Evolutionary conservation across 2,888 invertebrate species (phyloP), one percentile per base, ranked within the genome.

Genomic region (Conchocele bisecta): DNA sequence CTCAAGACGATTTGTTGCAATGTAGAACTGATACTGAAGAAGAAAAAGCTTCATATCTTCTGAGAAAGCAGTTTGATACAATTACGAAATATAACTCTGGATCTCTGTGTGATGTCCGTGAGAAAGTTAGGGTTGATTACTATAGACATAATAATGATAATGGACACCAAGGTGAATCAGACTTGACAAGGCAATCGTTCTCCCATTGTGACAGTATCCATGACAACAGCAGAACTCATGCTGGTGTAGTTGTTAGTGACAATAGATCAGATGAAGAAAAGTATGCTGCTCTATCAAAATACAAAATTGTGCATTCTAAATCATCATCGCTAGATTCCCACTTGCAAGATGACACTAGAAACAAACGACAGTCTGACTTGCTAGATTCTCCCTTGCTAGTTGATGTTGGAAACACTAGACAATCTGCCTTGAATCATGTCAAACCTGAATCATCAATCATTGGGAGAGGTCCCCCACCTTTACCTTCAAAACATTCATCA

Each of bases 191-290:
- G 17, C 11, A 29, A 46, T n/a, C n/a, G n/a, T n/a, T n/a, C n/a
- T n/a, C n/a, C n/a, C n/a, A n/a, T n/a, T n/a, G n/a, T n/a, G n/a
- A n/a, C n/a, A n/a, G n/a, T n/a, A n/a, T n/a, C n/a, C n/a, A n/a
- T n/a, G n/a, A n/a, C n/a, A n/a, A n/a, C n/a, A n/a, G n/a, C n/a
- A n/a, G n/a, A n/a, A n/a, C n/a, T n/a, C n/a, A n/a, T n/a, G 20
- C 17, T 17, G 22, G 37, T 9, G 61, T 46, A 46, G 37, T 56
- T 31, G 17, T 71, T 22, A 54, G 69, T 48, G 76, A 76, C 41
- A 76, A 76, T 26, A 35, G 76, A 35, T 76, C 76, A 11, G 76
- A 76, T 60, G 76, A 76, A 33, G 76, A 76, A 29, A 76, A 76
- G 44, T 76, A 76, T 64, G 76, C 76, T 2, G 76, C 69, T 59